Evolutionary conservation across 2,797 vertebrate genomes (phyloP), one percentile per base, ranked within the genome.

Genomic region (Selene dorsalis): DNA sequence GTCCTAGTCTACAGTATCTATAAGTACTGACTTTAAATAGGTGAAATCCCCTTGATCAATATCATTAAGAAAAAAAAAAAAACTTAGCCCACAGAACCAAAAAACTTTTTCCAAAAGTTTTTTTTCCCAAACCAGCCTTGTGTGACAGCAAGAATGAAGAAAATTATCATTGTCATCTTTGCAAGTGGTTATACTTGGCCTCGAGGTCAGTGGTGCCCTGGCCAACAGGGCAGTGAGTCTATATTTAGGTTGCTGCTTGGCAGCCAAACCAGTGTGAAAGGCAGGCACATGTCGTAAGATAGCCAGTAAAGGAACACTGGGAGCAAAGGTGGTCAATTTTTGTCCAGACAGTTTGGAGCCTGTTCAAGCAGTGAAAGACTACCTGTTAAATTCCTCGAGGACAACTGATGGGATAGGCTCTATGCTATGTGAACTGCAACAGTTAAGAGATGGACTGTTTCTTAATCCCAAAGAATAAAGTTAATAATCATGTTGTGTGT

Each of bases 241-340:
- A 93, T 90, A 89, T 93, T 91, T 91, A 93, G 87, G 75, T 80
- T 38, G 73, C 84, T 80, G 87, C 86, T 85, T 88, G 79, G 88
- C 88, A 91, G 91, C 73, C 73, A 38, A 60, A 83, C 47, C 76
- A 83, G 87, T 83, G 80, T 87, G 75, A 85, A 83, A 79, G 74
- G 86, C 84, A 80, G 84, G 73, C 84, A 84, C 88, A 86, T 89
- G 90, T 84, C 56, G 58, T 79, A 88, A 77, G 87, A 83, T 73
- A 75, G 69, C 75, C 80, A 80, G 82, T 47, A 76, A 77, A 83
- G 69, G 41, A 88, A 80, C 82, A 85, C 72, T 55, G 71, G 65
- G 85, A 88, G 88, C 87, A 91, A 91, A 91, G 91, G 87, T 91
- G 79, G 83, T 82, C 82, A 89, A 76, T 80, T 86, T 89, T 39